A percentile compares a stretch with the other conserved stretches of the same genome.
These are phyloP conservation scores for Danionella cerebrum DNA, from an alignment of 2,113 vertebrate species.

Conservation along the genomic window DNA sequence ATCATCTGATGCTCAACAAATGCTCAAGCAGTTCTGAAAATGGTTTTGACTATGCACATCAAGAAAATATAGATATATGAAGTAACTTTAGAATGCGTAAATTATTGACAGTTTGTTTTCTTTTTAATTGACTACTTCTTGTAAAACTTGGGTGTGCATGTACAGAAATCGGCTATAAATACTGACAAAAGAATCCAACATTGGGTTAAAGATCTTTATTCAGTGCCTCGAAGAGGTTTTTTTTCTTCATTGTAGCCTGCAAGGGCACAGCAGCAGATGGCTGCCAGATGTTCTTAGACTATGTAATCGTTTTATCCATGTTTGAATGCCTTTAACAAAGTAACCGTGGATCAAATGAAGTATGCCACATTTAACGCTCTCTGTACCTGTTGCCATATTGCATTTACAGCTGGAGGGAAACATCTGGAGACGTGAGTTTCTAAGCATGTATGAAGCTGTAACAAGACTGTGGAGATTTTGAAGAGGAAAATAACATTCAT, in stretches of 20 bases:
- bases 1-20: too few relatives aligned
- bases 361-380: conserved; percentile 56
- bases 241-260: conserved; percentile 45
- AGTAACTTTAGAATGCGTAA: too few relatives aligned
- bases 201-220: neutral
- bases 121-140: too few relatives aligned
- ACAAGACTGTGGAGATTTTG: neutral
- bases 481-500: too few relatives aligned
- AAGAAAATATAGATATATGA: too few relatives aligned
- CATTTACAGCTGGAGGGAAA: conserved; percentile 50
- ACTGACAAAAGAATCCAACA: neutral
- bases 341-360: conserved; percentile 54
- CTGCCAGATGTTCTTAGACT: conserved; percentile 58
- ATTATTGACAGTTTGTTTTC: too few relatives aligned
- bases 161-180: too few relatives aligned
- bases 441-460: neutral
- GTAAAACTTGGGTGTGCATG: too few relatives aligned
- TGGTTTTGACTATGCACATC: too few relatives aligned
- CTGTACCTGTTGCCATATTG: conserved; percentile 42
- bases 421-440: conserved; percentile 46
- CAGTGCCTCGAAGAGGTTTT: conserved; percentile 51
- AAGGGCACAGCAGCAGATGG: conserved; percentile 55
- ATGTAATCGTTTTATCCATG: conserved; percentile 54
- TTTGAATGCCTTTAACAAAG: conserved; percentile 58
- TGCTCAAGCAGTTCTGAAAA: too few relatives aligned